Evolutionary conservation across 37 sponge, comb jelly and placozoan genomes (phyloP).

Genomic region (Ianthella basta): DNA sequence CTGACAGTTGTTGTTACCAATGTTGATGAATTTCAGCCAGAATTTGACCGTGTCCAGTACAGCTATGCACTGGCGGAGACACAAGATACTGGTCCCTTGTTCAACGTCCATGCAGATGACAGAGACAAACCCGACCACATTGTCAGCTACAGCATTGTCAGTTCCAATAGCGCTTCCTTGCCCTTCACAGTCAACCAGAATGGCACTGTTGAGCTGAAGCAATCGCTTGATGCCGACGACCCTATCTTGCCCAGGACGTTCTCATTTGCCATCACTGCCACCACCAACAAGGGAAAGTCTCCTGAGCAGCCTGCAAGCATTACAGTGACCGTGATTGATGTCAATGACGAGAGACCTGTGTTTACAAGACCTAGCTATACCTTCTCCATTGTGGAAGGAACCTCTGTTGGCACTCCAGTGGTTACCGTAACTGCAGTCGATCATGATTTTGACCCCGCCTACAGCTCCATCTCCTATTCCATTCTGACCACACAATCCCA

Average conservation of each 20-base stretch:
- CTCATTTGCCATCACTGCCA: not conserved
- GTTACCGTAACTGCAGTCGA: constrained; percentile 41
- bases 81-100: constrained; percentile 11
- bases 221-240: not conserved
- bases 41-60: constrained; percentile 50
- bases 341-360: constrained; percentile 65
- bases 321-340: constrained; percentile 38
- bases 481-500: constrained; percentile 10
- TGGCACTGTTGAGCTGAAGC: constrained; percentile 1
- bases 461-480: constrained; percentile 20
- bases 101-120: constrained; percentile 59
- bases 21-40: constrained; percentile 56
- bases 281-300: not conserved
- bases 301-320: constrained; percentile 24
- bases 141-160: constrained; percentile 17
- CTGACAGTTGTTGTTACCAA: constrained; percentile 45
- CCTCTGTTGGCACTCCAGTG: not conserved
- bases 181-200: not conserved
- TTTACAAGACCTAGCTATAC: constrained; percentile 35
- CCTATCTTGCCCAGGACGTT: not conserved
- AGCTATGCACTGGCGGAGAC: constrained; percentile 27
- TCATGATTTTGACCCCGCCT: constrained; percentile 27
- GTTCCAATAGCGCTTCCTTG: not conserved
- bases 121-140: constrained; percentile 46
- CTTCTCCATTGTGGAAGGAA: constrained; percentile 33